These are phyloP conservation scores for Neodiprion virginianus DNA, from an alignment of 1,140 invertebrate genomes.

Conservation along the genomic window DNA sequence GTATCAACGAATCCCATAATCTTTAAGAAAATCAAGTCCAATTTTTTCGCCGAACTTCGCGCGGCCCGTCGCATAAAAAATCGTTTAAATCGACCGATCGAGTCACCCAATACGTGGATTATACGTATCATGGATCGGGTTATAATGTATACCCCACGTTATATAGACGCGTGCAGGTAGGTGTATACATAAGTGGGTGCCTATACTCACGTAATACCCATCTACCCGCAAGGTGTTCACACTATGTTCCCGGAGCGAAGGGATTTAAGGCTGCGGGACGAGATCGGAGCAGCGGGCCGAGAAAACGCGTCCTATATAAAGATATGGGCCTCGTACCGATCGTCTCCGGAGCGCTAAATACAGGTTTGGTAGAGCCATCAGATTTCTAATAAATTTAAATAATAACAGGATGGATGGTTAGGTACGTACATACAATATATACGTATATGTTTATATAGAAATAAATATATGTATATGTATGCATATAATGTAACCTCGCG, in stretches of 20 bases:
- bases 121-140: too few relatives aligned
- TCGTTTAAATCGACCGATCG: too few relatives aligned
- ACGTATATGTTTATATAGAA: too few relatives aligned
- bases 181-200: too few relatives aligned
- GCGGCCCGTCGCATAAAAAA: too few relatives aligned
- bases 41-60: too few relatives aligned
- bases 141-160: too few relatives aligned
- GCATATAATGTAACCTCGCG: background rate
- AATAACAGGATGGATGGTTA: slow-evolving; percentile 19
- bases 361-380: slow-evolving; percentile 24
- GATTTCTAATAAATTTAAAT: slow-evolving; percentile 36
- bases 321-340: background rate
- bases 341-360: slow-evolving; percentile 22
- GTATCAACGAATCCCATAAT: too few relatives aligned
- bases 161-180: too few relatives aligned
- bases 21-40: too few relatives aligned
- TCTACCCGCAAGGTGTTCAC: background rate
- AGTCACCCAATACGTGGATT: too few relatives aligned
- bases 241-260: background rate
- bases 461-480: background rate
- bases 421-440: background rate
- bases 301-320: background rate
- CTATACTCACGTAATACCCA: too few relatives aligned
- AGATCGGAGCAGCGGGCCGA: background rate
- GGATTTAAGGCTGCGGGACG: background rate